Evolutionary conservation across 2,888 invertebrate species (phyloP).

Genomic region (Cantharis lateralis): DNA sequence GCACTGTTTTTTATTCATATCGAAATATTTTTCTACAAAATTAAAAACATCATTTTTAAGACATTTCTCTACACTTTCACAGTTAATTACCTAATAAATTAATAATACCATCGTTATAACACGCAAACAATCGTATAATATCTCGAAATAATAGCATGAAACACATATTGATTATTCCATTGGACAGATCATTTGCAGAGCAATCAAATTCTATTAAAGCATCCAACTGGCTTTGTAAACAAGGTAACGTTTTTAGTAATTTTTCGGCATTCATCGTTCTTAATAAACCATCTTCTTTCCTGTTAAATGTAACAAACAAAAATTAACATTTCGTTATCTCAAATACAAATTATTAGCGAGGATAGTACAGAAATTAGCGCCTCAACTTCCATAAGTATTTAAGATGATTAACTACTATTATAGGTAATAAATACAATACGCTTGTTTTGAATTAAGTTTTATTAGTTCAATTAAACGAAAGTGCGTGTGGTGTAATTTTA

Average conservation of each 20-base stretch:
- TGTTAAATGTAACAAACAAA: constrained; percentile 53
- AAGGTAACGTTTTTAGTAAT: constrained; percentile 93
- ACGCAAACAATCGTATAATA: constrained; percentile 91
- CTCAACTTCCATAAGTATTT: not conserved
- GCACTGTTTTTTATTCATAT: constrained; percentile 99
- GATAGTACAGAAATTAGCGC: not conserved
- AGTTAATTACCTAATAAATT: constrained; percentile 77
- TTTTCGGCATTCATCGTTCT: constrained; percentile 98
- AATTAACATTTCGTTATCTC: not conserved
- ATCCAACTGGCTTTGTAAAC: constrained; percentile 94
- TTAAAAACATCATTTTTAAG: constrained; percentile 25
- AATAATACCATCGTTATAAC: constrained; percentile 99
- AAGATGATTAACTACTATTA: not conserved
- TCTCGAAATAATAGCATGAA: constrained; percentile 85
- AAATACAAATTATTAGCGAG: not conserved
- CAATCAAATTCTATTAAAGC: constrained; percentile 96
- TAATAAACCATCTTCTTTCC: constrained; percentile 95
- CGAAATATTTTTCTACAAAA: constrained; percentile 91
- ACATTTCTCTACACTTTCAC: not conserved
- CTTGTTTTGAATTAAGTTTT: not conserved
- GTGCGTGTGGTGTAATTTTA: not conserved
- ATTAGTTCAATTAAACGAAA: not conserved
- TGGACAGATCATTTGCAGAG: constrained; percentile 93
- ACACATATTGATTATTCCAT: constrained; percentile 85
- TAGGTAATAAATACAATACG: not conserved